These are phyloP conservation scores for Lithodes maja DNA, from an alignment of 2,888 invertebrate genomes.

Conservation along the genomic window DNA sequence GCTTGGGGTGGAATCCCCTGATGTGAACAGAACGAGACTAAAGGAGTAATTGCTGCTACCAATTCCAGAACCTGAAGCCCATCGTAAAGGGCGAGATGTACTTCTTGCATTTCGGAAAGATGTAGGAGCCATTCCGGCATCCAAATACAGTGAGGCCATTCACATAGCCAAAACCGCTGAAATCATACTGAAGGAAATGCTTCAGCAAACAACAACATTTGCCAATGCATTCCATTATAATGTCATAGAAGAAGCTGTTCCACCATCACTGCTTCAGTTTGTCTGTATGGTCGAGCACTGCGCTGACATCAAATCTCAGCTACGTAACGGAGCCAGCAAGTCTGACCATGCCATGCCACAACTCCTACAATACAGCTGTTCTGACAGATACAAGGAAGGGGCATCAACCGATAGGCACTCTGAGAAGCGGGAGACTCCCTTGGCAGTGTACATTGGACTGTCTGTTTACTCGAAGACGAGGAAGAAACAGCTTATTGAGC, in stretches of 20 bases:
- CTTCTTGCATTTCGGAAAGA: no score
- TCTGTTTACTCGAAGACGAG: conserved; percentile 22
- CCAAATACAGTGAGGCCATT: conserved; percentile 14
- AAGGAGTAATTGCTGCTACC: no score
- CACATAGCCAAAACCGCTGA: conserved; percentile 4
- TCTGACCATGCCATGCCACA: conserved; percentile 21
- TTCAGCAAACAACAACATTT: not conserved
- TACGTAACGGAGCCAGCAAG: not conserved
- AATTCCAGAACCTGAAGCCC: no score
- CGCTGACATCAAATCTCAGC: conserved; percentile 15
- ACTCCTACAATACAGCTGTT: conserved; percentile 21
- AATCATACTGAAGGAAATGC: not conserved
- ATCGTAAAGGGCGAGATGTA: no score
- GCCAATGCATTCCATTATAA: no score
- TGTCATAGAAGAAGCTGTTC: no score
- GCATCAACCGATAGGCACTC: conserved; percentile 18
- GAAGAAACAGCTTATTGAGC: conserved; percentile 11
- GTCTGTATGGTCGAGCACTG: conserved; percentile 20
- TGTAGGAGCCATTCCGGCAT: not conserved
- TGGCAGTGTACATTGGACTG: conserved; percentile 23
- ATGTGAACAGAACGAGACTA: no score
- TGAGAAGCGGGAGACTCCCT: conserved; percentile 24
- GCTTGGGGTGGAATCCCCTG: no score
- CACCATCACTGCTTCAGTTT: conserved; percentile 11
- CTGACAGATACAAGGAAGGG: not conserved